Evolutionary conservation across 2,113 vertebrate genomes (phyloP).

Genomic region (Hippotragus niger): DNA sequence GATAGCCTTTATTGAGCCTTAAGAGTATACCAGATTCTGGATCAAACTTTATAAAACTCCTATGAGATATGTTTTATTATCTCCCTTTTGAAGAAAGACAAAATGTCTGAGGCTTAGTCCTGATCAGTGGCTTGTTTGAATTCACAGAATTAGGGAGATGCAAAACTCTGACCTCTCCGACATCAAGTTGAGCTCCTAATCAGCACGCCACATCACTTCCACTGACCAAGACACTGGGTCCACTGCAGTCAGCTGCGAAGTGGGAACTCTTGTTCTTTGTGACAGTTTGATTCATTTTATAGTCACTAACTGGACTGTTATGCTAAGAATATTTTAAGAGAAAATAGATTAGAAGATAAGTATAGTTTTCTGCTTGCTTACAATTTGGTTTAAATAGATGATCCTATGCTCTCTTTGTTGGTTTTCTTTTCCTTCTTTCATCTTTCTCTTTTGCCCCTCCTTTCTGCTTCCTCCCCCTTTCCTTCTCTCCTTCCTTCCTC

Average conservation of each 20-base stretch:
- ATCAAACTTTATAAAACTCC: neutral
- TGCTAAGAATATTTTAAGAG: slow-evolving; percentile 1
- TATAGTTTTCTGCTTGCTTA: neutral
- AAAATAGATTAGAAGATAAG: neutral
- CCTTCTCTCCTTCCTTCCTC: neutral
- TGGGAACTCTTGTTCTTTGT: neutral
- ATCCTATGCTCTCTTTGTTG: neutral
- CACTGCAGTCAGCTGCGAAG: neutral
- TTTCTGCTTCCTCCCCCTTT: no score
- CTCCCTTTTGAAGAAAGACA: neutral
- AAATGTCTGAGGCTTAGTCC: neutral
- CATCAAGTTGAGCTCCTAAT: neutral
- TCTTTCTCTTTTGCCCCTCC: neutral
- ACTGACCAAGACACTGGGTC: neutral
- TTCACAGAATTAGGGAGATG: neutral
- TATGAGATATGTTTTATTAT: neutral
- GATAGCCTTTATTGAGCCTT: neutral
- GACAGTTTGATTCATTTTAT: neutral
- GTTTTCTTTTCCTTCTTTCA: neutral
- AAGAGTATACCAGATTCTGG: neutral
- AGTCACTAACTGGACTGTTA: neutral
- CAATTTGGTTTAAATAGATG: neutral
- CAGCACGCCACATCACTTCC: rapidly evolving
- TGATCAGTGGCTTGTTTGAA: neutral
- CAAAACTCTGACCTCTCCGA: neutral